Percentiles rank a stretch among this genome's conserved stretches.
Evolutionary conservation across 2,888 invertebrate species (phyloP).

Genomic region (Ichneumoninae sp.): DNA sequence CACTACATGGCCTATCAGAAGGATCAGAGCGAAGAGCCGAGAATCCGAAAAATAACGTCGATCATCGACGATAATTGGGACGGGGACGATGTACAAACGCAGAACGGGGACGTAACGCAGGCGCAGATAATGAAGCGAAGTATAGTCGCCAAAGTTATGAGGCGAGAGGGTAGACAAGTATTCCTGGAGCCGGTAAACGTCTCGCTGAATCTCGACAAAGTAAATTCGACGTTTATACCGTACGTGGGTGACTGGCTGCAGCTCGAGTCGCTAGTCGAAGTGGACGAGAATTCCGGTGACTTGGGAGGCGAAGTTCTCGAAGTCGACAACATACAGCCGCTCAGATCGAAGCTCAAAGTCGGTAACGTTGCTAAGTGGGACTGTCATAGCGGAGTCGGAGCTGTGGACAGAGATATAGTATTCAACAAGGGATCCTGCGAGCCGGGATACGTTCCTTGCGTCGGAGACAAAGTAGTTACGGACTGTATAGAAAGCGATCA

Average conservation of each 20-base stretch:
- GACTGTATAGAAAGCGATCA: constrained; percentile 91
- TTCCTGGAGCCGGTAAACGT: constrained; percentile 86
- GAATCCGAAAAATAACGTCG: constrained; percentile 87
- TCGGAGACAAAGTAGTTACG: constrained; percentile 88
- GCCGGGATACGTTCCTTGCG: constrained; percentile 85
- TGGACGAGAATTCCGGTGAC: constrained; percentile 86
- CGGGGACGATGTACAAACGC: constrained; percentile 81
- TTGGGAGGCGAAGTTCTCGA: constrained; percentile 87
- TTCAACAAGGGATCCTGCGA: constrained; percentile 87
- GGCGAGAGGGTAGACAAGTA: constrained; percentile 82
- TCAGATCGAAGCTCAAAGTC: constrained; percentile 86
- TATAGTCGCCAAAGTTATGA: constrained; percentile 84
- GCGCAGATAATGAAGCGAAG: constrained; percentile 74
- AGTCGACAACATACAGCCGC: constrained; percentile 87
- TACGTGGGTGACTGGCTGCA: constrained; percentile 90
- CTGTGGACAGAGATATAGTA: constrained; percentile 87
- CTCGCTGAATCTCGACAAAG: constrained; percentile 87
- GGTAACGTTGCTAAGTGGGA: constrained; percentile 85
- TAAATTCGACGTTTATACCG: constrained; percentile 88
- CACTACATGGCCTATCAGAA: constrained; percentile 86
- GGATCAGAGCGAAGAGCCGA: constrained; percentile 82
- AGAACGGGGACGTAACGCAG: constrained; percentile 81
- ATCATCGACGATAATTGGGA: constrained; percentile 84
- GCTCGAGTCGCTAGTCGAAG: constrained; percentile 87
- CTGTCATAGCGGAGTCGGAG: constrained; percentile 83